Evolutionary conservation across 2,113 vertebrate species (phyloP).

Genomic region (Butorides virescens): DNA sequence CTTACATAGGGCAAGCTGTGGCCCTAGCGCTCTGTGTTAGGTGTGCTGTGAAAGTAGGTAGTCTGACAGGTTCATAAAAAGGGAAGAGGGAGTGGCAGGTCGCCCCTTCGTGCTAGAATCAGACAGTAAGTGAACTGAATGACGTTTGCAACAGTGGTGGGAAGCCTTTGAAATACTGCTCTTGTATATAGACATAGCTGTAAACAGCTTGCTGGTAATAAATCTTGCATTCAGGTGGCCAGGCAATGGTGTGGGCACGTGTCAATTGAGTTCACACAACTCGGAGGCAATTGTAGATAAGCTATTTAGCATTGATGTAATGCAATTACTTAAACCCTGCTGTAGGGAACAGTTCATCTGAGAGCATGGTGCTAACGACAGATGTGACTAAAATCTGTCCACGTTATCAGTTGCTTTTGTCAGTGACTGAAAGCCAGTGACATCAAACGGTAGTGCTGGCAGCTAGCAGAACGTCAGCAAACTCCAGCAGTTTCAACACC

Average conservation of each 20-base stretch:
- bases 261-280: not conserved
- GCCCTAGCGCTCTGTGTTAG: not conserved
- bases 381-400: constrained; percentile 29
- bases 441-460: constrained; percentile 38
- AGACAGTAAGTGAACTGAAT: not conserved
- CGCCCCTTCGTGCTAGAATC: not conserved
- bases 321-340: constrained; percentile 28
- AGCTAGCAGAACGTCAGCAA: constrained; percentile 26
- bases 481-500: constrained; percentile 16
- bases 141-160: not conserved
- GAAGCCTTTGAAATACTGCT: not conserved
- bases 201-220: not conserved
- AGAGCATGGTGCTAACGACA: constrained; percentile 26
- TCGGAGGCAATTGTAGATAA: not conserved
- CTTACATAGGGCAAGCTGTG: not conserved
- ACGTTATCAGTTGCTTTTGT: constrained; percentile 5
- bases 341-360: constrained; percentile 10
- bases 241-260: not conserved
- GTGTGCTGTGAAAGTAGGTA: not conserved
- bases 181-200: not conserved
- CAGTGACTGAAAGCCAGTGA: constrained; percentile 14
- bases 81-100: not conserved
- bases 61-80: not conserved
- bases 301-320: constrained; percentile 29
- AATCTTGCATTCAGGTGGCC: not conserved